These are phyloP conservation scores for Alcedo quadribrachys DNA, from an alignment of 2,797 vertebrate genomes.

Conservation along the genomic window DNA sequence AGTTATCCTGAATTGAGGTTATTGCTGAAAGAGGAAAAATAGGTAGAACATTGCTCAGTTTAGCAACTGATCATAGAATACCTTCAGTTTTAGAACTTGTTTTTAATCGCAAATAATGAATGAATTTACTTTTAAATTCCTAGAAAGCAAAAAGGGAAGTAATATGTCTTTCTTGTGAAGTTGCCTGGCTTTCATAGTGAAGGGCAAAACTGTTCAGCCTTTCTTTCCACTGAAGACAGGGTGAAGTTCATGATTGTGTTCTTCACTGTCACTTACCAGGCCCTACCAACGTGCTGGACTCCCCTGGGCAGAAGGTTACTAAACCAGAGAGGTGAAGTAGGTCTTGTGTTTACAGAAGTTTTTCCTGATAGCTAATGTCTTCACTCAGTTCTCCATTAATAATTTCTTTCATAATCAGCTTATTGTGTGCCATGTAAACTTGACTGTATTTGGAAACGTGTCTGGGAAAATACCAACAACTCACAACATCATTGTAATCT, in stretches of 20 bases:
- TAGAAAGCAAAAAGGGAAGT: background rate
- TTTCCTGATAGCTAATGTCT: background rate
- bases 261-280: rapidly evolving
- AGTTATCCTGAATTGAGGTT: background rate
- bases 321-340: background rate
- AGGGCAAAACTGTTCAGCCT: background rate
- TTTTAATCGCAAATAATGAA: background rate
- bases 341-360: background rate
- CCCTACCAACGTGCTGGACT: rapidly evolving
- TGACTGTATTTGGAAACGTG: background rate
- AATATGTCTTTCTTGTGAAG: rapidly evolving
- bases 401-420: background rate
- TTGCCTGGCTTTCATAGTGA: background rate
- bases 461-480: background rate
- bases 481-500: background rate
- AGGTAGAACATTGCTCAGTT: background rate
- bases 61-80: background rate
- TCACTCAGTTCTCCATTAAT: rapidly evolving
- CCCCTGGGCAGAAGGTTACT: background rate
- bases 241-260: background rate
- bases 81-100: background rate
- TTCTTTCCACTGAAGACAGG: rapidly evolving
- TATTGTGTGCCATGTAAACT: background rate
- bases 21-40: background rate
- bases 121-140: background rate